phyloP scores from a whole-genome alignment of 2,113 vertebrate species.

The Cepphus grylle region DNA sequence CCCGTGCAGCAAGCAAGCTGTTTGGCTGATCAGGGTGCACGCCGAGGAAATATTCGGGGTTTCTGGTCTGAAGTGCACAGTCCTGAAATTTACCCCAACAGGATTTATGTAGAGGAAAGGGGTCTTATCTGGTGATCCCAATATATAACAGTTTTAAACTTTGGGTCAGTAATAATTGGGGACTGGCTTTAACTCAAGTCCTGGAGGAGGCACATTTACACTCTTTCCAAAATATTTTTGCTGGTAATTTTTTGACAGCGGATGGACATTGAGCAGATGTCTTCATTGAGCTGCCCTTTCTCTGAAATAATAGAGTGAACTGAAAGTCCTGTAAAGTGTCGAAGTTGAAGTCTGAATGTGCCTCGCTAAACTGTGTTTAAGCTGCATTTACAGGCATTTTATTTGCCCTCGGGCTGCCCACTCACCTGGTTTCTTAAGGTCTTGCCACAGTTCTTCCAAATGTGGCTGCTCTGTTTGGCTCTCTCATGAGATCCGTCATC shows the following conservation, averaged over 20 bases:
- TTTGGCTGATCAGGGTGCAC: accelerated
- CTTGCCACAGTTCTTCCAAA: neutral
- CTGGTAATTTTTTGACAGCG: neutral
- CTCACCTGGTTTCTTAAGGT: neutral
- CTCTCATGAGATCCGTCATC: neutral
- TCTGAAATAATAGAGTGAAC: neutral
- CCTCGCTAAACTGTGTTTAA: neutral
- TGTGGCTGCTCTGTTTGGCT: neutral
- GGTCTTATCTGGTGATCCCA: neutral
- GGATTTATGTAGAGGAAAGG: neutral
- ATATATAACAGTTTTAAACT: neutral
- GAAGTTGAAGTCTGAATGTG: neutral
- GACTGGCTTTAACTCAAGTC: neutral
- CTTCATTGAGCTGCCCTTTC: neutral
- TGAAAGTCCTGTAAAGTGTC: neutral
- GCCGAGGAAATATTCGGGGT: neutral
- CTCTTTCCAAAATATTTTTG: neutral
- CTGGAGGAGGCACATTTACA: neutral
- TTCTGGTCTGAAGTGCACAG: neutral
- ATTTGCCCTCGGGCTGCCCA: neutral
- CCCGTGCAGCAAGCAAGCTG: neutral
- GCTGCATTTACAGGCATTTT: neutral
- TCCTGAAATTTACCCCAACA: neutral
- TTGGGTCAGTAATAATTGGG: neutral
- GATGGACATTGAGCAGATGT: neutral